These are phyloP conservation scores for Bradypodion pumilum DNA, from an alignment of 2,797 vertebrate species.

Conservation along the genomic window DNA sequence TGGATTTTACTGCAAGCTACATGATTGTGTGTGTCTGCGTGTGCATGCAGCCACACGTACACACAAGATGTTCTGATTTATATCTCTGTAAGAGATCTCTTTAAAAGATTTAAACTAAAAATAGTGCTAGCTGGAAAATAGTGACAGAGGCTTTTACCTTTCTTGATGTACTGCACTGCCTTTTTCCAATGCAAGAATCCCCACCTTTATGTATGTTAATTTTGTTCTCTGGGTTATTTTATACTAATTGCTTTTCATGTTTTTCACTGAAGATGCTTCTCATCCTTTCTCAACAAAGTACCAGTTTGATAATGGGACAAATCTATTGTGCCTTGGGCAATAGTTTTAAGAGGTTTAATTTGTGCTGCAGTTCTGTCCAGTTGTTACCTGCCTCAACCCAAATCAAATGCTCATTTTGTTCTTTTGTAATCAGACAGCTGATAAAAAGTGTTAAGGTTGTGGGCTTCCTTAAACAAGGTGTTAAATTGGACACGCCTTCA, in stretches of 20 bases:
- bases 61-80: conserved; percentile 63
- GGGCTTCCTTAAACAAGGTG: background rate
- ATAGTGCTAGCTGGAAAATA: conserved; percentile 39
- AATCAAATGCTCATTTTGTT: conserved; percentile 46
- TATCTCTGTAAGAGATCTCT: conserved; percentile 44
- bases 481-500: background rate
- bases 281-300: conserved; percentile 38
- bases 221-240: conserved; percentile 39
- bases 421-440: conserved; percentile 5
- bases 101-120: conserved; percentile 49
- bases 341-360: conserved; percentile 58
- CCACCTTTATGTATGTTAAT: conserved; percentile 30
- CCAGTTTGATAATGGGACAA: conserved; percentile 39
- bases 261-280: conserved; percentile 43
- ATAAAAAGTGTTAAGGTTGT: conserved; percentile 32
- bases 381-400: conserved; percentile 42
- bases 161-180: conserved; percentile 24
- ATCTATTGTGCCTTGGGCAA: conserved; percentile 48
- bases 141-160: conserved; percentile 21
- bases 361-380: conserved; percentile 37
- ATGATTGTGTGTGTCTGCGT: conserved; percentile 21
- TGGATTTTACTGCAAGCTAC: conserved; percentile 73
- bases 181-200: conserved; percentile 31
- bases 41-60: too few relatives aligned
- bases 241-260: conserved; percentile 43